phyloP scores from a whole-genome alignment of 1,140 invertebrate genomes.

The Drosophila insularis region DNA sequence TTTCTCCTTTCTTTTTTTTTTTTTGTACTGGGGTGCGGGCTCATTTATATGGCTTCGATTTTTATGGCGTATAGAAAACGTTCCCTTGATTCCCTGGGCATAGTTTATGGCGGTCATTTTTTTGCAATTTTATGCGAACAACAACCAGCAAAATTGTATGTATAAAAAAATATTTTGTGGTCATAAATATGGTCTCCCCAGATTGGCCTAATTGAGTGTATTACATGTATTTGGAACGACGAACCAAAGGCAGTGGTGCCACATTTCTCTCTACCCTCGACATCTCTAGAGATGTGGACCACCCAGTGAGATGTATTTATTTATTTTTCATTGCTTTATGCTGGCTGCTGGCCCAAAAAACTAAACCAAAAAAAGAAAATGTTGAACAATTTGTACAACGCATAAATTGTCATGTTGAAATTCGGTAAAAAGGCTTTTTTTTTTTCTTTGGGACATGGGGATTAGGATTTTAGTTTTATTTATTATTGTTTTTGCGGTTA shows the following conservation, averaged over 20 bases:
- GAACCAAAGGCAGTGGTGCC: conserved; percentile 17
- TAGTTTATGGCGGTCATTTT: conserved; percentile 66
- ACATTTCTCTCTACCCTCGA: neutral
- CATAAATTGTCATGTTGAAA: conserved; percentile 45
- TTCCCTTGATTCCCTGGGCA: conserved; percentile 33
- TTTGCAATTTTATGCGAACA: conserved; percentile 16
- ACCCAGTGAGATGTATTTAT: conserved; percentile 37
- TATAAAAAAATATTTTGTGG: conserved; percentile 68
- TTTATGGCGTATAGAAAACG: conserved; percentile 52
- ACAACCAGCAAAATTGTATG: conserved; percentile 42
- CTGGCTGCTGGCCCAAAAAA: conserved; percentile 24
- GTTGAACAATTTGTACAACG: conserved; percentile 57
- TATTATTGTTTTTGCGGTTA: conserved; percentile 5
- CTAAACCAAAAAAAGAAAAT: conserved; percentile 1
- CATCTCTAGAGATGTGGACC: conserved; percentile 2
- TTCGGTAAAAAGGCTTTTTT: conserved; percentile 1
- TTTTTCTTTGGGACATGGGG: neutral
- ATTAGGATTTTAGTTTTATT: conserved; percentile 9
- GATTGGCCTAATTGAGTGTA: conserved; percentile 77
- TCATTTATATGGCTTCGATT: conserved; percentile 75
- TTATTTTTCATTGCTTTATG: conserved; percentile 65
- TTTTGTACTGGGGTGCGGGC: conserved; percentile 36
- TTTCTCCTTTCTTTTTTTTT: conserved; percentile 14
- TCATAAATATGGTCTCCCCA: conserved; percentile 66
- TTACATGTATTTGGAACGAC: conserved; percentile 48